These are phyloP conservation scores for Pseudorhombus dupliciocellatus DNA, from an alignment of 2,113 vertebrate genomes.

Conservation along the genomic window DNA sequence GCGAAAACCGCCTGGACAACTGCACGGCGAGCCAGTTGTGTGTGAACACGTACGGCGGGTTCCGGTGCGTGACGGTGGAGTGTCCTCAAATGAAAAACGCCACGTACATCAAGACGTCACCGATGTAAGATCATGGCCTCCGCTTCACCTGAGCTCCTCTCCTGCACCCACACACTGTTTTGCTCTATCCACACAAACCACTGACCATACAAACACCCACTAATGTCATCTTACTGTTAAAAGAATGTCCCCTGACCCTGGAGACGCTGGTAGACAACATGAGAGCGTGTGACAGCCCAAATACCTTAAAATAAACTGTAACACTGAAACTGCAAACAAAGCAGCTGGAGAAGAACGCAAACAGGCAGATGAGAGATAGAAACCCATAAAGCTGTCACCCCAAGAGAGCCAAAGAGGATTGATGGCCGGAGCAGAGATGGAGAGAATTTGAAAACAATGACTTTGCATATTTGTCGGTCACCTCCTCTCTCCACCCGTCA, in stretches of 20 bases:
- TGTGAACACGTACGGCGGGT: slow-evolving; percentile 84
- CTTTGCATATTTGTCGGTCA: slow-evolving; percentile 22
- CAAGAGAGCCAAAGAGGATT: slow-evolving; percentile 18
- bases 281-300: not conserved
- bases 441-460: slow-evolving; percentile 47
- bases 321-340: slow-evolving; percentile 31
- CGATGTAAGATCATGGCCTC: slow-evolving; percentile 77
- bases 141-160: not conserved
- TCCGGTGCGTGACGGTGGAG: slow-evolving; percentile 81
- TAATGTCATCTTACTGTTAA: too few relatives aligned
- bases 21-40: slow-evolving; percentile 81
- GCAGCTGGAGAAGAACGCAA: not conserved
- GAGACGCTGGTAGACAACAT: not conserved
- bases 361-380: slow-evolving; percentile 1
- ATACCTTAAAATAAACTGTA: not conserved
- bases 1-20: slow-evolving; percentile 76
- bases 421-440: slow-evolving; percentile 30
- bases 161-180: too few relatives aligned
- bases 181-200: too few relatives aligned
- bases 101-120: slow-evolving; percentile 86
- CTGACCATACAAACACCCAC: too few relatives aligned
- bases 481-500: slow-evolving; percentile 43
- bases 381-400: slow-evolving; percentile 22
- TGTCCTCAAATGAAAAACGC: slow-evolving; percentile 82
- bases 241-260: not conserved